Percentiles rank a stretch among this genome's conserved stretches.
Conservation (phyloP, 2,113 vertebrate species). For the Bufo gargarizans region DNA sequence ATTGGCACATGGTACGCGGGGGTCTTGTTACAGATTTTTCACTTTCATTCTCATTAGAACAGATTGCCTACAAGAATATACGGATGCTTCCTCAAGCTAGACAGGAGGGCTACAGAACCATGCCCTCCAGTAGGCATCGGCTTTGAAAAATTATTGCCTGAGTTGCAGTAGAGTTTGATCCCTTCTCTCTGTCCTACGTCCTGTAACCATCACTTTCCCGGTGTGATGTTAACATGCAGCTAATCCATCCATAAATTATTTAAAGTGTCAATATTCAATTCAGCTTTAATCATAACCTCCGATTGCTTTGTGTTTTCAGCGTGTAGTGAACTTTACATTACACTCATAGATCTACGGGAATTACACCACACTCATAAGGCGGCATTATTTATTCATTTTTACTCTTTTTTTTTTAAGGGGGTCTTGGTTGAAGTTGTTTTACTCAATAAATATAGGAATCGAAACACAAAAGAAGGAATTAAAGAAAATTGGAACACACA, state of each 20-base stretch:
- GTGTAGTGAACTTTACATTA: slow-evolving; percentile 34
- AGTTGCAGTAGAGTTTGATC: not conserved
- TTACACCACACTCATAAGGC: not conserved
- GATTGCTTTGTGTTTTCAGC: slow-evolving; percentile 29
- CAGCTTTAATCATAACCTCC: slow-evolving; percentile 37
- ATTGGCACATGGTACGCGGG: too few species aligned
- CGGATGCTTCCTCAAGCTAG: not conserved
- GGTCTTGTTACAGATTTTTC: too few species aligned
- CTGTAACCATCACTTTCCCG: not conserved
- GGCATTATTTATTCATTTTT: slow-evolving; percentile 34
- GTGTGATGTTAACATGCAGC: slow-evolving; percentile 7
- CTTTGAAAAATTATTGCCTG: not conserved
- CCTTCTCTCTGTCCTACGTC: not conserved
- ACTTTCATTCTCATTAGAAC: too few species aligned
- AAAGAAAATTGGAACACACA: not conserved
- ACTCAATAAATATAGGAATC: not conserved
- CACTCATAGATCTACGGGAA: slow-evolving; percentile 20
- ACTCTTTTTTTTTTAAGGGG: not conserved
- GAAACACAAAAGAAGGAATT: not conserved
- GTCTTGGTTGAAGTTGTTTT: not conserved
- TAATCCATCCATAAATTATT: slow-evolving; percentile 42
- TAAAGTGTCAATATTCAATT: slow-evolving; percentile 53
- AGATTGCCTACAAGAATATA: not conserved
- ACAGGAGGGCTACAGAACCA: not conserved
- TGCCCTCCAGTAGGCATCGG: not conserved